Conservation (phyloP, 2,113 vertebrate genomes). For the Cygnus buccinator region DNA sequence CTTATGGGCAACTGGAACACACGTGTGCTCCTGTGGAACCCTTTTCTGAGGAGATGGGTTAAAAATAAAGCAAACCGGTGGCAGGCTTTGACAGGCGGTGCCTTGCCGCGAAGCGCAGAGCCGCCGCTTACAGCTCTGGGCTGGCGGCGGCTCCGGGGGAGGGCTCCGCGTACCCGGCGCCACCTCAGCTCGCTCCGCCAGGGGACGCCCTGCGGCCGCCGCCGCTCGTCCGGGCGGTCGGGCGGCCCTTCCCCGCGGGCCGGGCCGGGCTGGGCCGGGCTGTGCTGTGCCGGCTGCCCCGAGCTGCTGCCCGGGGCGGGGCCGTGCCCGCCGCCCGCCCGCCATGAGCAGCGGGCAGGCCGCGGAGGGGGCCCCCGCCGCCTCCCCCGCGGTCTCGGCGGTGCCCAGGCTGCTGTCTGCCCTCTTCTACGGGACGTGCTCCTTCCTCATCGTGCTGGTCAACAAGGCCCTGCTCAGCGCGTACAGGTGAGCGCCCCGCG, state of each 20-base stretch:
- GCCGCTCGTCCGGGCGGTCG: no score
- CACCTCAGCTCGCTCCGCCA: background rate
- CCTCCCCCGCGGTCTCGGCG: conserved; percentile 7
- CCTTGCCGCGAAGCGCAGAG: background rate
- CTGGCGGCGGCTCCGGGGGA: no score
- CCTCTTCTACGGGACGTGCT: conserved; percentile 85
- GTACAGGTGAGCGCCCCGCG: conserved; percentile 77
- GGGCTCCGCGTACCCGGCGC: no score
- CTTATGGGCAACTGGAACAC: accelerated
- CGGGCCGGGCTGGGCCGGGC: background rate
- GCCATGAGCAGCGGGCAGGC: background rate
- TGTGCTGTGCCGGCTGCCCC: no score
- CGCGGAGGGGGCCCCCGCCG: background rate
- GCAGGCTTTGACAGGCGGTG: accelerated
- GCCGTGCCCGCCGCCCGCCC: no score
- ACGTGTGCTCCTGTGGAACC: background rate
- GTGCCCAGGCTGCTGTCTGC: conserved; percentile 78
- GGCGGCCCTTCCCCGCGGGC: background rate
- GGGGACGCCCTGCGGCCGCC: background rate
- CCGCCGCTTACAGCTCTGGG: no score
- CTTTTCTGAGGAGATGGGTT: accelerated
- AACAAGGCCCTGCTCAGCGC: conserved; percentile 90
- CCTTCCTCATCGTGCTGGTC: conserved; percentile 87
- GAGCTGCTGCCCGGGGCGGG: background rate
- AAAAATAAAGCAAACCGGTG: accelerated